Percentiles rank a stretch among this genome's conserved stretches.
phyloP scores from a whole-genome alignment of 2,113 vertebrate species.

The Telmatochromis sp. region DNA sequence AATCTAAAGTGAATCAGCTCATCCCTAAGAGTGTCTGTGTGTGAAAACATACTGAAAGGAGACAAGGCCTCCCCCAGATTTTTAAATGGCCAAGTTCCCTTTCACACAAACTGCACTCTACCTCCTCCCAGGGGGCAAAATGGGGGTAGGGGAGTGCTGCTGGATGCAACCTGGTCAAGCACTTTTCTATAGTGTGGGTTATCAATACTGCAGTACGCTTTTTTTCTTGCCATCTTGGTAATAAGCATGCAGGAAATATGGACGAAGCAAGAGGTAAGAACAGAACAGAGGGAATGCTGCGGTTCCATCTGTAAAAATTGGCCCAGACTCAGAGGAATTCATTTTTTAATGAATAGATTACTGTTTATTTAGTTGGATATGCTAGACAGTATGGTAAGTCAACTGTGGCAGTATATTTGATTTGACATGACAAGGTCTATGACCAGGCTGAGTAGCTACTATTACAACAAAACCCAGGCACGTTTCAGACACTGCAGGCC shows the following conservation, averaged over 20 bases:
- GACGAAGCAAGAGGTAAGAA: background rate
- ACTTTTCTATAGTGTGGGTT: background rate
- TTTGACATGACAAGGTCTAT: conserved; percentile 11
- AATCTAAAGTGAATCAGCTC: conserved; percentile 68
- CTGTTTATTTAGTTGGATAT: background rate
- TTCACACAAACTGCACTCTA: conserved; percentile 1
- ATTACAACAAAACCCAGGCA: background rate
- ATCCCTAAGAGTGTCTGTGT: conserved; percentile 58
- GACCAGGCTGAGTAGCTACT: background rate
- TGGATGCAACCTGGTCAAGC: background rate
- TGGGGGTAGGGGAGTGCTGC: background rate
- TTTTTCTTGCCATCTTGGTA: background rate
- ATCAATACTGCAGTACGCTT: background rate
- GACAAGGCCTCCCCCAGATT: conserved; percentile 20
- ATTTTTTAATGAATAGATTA: conserved; percentile 1
- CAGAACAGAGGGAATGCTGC: background rate
- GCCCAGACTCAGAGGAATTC: background rate
- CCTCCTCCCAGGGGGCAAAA: background rate
- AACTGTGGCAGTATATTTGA: background rate
- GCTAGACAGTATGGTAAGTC: conserved; percentile 10
- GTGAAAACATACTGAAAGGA: conserved; percentile 48
- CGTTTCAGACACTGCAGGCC: background rate
- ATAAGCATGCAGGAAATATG: background rate
- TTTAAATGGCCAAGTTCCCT: conserved; percentile 17
- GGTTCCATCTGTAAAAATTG: background rate